These are phyloP conservation scores for Akabosia matsudoensis DNA, from an alignment of 1,140 invertebrate genomes.

Conservation along the genomic window DNA sequence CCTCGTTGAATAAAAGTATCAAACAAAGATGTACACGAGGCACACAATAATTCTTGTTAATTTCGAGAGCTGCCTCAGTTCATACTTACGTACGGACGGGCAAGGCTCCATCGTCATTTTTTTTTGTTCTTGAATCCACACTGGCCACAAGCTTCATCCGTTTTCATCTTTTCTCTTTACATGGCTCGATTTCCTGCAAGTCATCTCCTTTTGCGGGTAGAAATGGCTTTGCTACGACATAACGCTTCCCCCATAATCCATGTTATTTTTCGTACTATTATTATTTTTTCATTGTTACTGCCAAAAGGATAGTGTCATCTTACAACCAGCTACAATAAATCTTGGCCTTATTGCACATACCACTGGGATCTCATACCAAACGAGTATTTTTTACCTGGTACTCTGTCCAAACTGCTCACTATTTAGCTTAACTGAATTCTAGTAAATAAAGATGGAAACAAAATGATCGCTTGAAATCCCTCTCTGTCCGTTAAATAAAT, in stretches of 20 bases:
- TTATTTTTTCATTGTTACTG: neutral
- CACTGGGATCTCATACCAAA: neutral
- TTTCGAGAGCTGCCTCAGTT: neutral
- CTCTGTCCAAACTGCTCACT: too few species aligned
- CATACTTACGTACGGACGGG: neutral
- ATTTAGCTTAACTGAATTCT: too few species aligned
- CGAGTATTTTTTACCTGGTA: too few species aligned
- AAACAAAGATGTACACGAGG: too few species aligned
- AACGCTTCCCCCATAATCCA: neutral
- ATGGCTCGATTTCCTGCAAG: neutral
- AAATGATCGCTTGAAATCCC: too few species aligned
- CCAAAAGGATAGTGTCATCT: neutral
- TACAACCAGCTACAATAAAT: neutral
- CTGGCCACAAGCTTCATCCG: neutral
- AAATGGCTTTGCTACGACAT: neutral
- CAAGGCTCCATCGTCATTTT: neutral
- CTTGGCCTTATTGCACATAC: neutral
- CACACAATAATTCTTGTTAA: neutral
- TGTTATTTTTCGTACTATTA: neutral
- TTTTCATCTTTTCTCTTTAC: neutral
- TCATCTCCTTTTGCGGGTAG: conserved; percentile 13
- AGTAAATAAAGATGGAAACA: too few species aligned
- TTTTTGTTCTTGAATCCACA: too few species aligned
- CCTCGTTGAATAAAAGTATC: neutral
- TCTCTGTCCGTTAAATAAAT: too few species aligned